Percentiles rank a stretch among this genome's conserved stretches.
These are phyloP conservation scores for Sminthurides bifidus DNA, from an alignment of 1,140 invertebrate species.

Conservation along the genomic window DNA sequence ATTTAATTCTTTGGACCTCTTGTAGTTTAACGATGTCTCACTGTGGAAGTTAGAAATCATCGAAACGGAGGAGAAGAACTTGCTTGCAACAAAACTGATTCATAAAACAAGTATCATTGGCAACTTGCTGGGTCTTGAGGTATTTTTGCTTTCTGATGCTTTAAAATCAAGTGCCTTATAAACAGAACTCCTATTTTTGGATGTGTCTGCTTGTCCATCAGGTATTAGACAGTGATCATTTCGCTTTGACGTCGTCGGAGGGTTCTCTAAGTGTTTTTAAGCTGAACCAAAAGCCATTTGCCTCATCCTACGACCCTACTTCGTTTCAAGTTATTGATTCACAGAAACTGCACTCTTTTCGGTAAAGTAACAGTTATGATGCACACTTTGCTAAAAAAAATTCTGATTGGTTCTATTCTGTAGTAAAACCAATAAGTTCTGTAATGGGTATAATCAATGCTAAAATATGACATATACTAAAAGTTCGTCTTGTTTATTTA, in stretches of 20 bases:
- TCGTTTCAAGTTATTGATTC: neutral
- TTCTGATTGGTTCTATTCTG: no score
- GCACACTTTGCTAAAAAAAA: no score
- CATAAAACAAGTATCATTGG: neutral
- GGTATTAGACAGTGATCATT: constrained; percentile 4
- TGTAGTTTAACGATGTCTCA: constrained; percentile 19
- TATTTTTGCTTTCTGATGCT: neutral
- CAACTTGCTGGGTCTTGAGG: constrained; percentile 5
- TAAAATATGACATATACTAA: no score
- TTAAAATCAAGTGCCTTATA: neutral
- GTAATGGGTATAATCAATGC: no score
- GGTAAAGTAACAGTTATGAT: neutral
- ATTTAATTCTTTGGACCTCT: neutral
- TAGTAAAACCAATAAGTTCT: no score
- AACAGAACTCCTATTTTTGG: neutral
- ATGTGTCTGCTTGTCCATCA: neutral
- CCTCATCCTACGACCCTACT: neutral
- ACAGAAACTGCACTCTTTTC: neutral
- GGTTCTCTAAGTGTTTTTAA: constrained; percentile 5
- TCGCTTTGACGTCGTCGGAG: constrained; percentile 2
- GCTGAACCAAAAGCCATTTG: neutral
- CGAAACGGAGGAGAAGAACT: constrained; percentile 1
- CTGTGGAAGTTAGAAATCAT: constrained; percentile 18
- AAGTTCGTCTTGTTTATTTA: no score
- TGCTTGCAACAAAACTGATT: neutral